These are phyloP conservation scores for Chloroceryle inda DNA, from an alignment of 2,797 vertebrate species.

Conservation along the genomic window DNA sequence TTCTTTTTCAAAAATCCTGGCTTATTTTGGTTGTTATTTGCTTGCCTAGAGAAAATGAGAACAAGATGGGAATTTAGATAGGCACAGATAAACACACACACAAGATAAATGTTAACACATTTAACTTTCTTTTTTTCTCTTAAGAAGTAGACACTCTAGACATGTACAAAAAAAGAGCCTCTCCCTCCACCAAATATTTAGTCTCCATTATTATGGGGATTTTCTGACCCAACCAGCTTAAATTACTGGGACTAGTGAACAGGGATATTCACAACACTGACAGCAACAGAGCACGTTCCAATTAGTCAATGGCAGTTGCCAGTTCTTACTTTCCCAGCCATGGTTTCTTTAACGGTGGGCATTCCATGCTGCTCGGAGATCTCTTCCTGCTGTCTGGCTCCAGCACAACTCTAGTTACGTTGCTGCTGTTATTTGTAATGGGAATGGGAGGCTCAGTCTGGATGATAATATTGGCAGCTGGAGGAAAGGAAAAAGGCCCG, in stretches of 20 bases:
- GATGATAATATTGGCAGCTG: conserved; percentile 97
- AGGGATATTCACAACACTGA: neutral
- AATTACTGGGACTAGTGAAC: neutral
- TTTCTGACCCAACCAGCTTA: neutral
- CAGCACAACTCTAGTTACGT: conserved; percentile 84
- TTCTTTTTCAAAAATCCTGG: conserved; percentile 90
- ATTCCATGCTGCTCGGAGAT: conserved; percentile 83
- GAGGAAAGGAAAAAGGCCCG: neutral
- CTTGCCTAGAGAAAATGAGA: conserved; percentile 80
- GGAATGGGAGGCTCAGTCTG: conserved; percentile 90
- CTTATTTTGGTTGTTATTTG: conserved; percentile 93
- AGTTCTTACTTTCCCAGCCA: conserved; percentile 94
- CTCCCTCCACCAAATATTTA: neutral
- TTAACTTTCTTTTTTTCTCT: neutral
- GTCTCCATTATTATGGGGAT: fast-evolving
- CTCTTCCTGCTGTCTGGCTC: conserved; percentile 93
- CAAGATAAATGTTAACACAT: neutral
- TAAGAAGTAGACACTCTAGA: neutral
- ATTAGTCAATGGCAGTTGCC: neutral
- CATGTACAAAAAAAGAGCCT: neutral
- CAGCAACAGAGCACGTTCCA: neutral
- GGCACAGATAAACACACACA: fast-evolving
- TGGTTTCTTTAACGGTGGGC: conserved; percentile 89
- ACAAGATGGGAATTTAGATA: neutral
- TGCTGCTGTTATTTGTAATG: conserved; percentile 83